Percentiles rank a stretch among this genome's conserved stretches.
Evolutionary conservation across 2,888 invertebrate genomes (phyloP).

Genomic region (Amiota minor): DNA sequence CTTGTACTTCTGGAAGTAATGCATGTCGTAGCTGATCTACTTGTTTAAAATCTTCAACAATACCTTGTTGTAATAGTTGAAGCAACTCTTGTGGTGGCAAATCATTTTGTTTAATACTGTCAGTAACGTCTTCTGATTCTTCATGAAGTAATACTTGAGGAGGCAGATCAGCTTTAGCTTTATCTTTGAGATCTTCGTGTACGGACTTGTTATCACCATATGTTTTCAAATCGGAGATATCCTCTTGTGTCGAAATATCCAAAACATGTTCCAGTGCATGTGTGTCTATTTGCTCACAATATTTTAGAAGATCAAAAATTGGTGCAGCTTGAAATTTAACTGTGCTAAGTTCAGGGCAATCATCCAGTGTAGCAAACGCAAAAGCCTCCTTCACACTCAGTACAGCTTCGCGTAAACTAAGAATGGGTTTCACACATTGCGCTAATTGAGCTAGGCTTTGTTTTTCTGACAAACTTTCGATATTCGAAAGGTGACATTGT

Average conservation of each 20-base stretch:
- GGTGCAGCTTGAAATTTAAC: constrained; percentile 51
- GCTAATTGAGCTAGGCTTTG: constrained; percentile 46
- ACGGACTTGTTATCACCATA: constrained; percentile 53
- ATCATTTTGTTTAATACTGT: constrained; percentile 63
- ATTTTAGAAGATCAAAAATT: constrained; percentile 55
- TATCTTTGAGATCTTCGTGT: constrained; percentile 68
- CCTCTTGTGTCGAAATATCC: constrained; percentile 77
- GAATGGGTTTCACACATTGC: constrained; percentile 55
- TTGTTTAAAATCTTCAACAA: constrained; percentile 68
- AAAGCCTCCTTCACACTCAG: constrained; percentile 54
- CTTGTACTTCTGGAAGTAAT: constrained; percentile 21
- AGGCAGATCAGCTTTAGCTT: constrained; percentile 38
- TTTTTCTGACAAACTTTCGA: constrained; percentile 45
- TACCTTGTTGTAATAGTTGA: constrained; percentile 36
- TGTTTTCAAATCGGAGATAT: constrained; percentile 77
- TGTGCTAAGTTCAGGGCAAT: constrained; percentile 48
- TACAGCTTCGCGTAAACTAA: constrained; percentile 57
- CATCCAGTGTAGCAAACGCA: constrained; percentile 45
- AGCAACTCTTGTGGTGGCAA: neutral
- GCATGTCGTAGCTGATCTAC: constrained; percentile 37
- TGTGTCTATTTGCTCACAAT: constrained; percentile 64
- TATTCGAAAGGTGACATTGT: constrained; percentile 67
- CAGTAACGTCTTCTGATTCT: constrained; percentile 49
- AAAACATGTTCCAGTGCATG: constrained; percentile 74
- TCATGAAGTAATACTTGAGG: constrained; percentile 16